A percentile compares a stretch with the other conserved stretches of the same genome.
Evolutionary conservation across 2,888 invertebrate genomes (phyloP).

Genomic region (Onthophagus sagittarius): DNA sequence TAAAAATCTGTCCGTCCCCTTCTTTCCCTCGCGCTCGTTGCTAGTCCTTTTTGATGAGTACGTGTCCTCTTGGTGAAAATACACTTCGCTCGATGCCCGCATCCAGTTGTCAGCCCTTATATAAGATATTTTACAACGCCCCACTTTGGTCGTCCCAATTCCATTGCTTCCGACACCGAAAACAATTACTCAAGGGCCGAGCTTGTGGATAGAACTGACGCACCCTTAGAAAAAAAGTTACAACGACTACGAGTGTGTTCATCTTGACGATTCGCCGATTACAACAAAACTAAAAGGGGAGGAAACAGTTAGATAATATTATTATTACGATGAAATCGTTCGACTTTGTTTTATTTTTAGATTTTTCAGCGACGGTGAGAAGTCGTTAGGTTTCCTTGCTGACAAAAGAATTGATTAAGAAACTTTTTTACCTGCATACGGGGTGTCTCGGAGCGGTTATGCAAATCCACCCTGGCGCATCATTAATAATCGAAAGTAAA

Average conservation of each 20-base stretch:
- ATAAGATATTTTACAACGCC: conserved; percentile 12
- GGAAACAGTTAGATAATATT: no score
- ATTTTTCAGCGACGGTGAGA: background rate
- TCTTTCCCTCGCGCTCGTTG: background rate
- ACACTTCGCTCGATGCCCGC: conserved; percentile 6
- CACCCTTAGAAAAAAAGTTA: background rate
- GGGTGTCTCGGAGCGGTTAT: background rate
- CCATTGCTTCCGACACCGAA: conserved; percentile 5
- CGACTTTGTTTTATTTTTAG: no score
- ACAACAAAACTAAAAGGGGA: background rate
- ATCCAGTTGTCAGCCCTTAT: conserved; percentile 10
- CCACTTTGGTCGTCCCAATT: conserved; percentile 1
- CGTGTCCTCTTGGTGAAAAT: background rate
- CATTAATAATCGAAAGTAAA: background rate
- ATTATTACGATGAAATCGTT: no score
- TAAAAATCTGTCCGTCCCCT: conserved; percentile 37
- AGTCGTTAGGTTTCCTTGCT: background rate
- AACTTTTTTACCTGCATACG: background rate
- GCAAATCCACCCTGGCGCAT: background rate
- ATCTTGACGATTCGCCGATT: background rate
- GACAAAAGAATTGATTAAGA: background rate
- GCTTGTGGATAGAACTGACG: background rate
- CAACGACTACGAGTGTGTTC: background rate
- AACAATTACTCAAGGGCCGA: conserved; percentile 8
- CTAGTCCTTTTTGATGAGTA: background rate